Conservation (phyloP, 2,113 vertebrate species). For the Thryonomys swinderianus region DNA sequence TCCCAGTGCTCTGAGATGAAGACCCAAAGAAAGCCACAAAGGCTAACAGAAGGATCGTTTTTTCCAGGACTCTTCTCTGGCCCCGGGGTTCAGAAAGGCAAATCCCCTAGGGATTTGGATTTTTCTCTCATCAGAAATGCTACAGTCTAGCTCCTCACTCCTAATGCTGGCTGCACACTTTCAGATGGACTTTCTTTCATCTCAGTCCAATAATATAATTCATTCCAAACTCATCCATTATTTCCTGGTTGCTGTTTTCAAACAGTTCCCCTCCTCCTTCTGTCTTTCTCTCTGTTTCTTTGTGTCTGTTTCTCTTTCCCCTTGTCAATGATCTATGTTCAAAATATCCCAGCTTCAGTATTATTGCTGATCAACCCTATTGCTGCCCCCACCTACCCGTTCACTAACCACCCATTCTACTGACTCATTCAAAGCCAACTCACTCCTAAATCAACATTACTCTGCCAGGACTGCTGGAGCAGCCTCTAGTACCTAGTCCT, state of each 20-base stretch:
- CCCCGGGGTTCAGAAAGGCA: background rate
- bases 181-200: background rate
- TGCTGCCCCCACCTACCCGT: background rate
- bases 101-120: background rate
- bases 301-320: background rate
- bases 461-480: background rate
- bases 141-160: background rate
- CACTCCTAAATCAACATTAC: background rate
- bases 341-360: background rate
- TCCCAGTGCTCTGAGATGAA: background rate
- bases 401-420: background rate
- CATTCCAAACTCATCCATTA: background rate
- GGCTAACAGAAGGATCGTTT: background rate
- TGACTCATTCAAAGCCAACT: rapidly evolving
- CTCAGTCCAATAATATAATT: background rate
- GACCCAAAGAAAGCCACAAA: background rate
- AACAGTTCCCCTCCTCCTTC: background rate
- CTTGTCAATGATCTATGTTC: background rate
- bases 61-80: background rate
- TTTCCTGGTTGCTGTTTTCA: background rate
- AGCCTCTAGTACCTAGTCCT: background rate
- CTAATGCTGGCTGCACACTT: background rate
- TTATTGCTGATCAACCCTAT: background rate
- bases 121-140: background rate
- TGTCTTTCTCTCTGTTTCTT: background rate